Evolutionary conservation across 2,888 invertebrate species (phyloP), one percentile per base, ranked within the genome.

Genomic region (Coremacera marginata): DNA sequence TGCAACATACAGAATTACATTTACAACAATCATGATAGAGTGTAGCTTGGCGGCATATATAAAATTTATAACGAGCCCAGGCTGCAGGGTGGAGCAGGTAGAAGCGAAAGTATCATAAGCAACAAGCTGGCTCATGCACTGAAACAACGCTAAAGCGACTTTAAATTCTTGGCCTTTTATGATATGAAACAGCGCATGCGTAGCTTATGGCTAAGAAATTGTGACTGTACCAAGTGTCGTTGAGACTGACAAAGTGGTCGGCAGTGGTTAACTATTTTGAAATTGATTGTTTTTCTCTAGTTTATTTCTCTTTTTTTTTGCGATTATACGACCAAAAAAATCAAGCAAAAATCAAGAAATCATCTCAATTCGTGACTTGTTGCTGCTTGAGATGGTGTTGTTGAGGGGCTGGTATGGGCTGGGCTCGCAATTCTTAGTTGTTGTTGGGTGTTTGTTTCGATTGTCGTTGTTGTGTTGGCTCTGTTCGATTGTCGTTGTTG

Each of bases 281-380:
- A 27, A 65, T 44, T 44, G 44, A 11, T 44, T 11, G 2, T 44
- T 44, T 44, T 44, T 44, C 2, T 44, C 1, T 44, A 44, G 11
- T 37, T 37, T 4, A n/a, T n/a, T 37, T 4, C 8, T 37, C 1
- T 37, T 37, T 11, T 16, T 16, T 65, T 65, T 65, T 65, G 31
- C 63, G 63, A 65, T 65, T 65, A 65, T 34, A 65, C 44, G 14
- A 44, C 44, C 44, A 14, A 44, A 11, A 44, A 22, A 55, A 22
- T 55, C 63, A 65, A 65, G 63, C 34, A 34, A 31, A 34, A 65
- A 65, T 65, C 63, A 27, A 65, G 37, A 65, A 65, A 65, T 37
- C 37, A n/a, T 65, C n/a, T 4, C 37, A 34, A 16, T n/a, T 34
- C 63, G 63, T 65, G 34, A 65, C 63, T 65, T 27, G 31, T 65